phyloP scores from a whole-genome alignment of 2,113 vertebrate genomes.

The Grammomys surdaster region DNA sequence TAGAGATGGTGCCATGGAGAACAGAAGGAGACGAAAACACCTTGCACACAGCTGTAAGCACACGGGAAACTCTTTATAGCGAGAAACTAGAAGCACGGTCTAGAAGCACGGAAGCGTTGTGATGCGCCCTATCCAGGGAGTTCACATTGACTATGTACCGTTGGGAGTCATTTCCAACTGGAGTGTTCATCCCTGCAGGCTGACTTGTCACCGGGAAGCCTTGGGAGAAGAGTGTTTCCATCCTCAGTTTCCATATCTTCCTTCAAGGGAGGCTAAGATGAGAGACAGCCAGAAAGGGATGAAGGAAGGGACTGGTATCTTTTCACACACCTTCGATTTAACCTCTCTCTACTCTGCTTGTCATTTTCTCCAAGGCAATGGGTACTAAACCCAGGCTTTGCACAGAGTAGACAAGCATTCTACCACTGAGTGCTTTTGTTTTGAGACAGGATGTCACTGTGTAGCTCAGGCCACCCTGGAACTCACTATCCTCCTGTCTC shows the following conservation, averaged over 20 bases:
- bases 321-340: no score
- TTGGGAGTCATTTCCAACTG: neutral
- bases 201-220: neutral
- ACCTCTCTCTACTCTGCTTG: neutral
- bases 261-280: neutral
- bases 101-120: neutral
- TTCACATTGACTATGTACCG: fast-evolving
- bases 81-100: neutral
- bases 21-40: neutral
- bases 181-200: neutral
- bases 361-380: neutral
- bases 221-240: no score
- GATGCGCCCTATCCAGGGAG: no score
- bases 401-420: neutral
- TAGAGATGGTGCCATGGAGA: neutral
- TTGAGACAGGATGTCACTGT: neutral
- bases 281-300: neutral
- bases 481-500: neutral
- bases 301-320: neutral
- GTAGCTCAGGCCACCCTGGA: neutral
- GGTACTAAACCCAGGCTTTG: neutral
- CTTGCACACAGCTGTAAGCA: neutral
- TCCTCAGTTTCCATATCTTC: neutral
- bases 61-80: neutral
- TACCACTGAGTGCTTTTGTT: neutral